Percentiles rank a stretch among this genome's conserved stretches.
Evolutionary conservation across 2,797 vertebrate species (phyloP).

Genomic region (Chaenodraco wilsoni): DNA sequence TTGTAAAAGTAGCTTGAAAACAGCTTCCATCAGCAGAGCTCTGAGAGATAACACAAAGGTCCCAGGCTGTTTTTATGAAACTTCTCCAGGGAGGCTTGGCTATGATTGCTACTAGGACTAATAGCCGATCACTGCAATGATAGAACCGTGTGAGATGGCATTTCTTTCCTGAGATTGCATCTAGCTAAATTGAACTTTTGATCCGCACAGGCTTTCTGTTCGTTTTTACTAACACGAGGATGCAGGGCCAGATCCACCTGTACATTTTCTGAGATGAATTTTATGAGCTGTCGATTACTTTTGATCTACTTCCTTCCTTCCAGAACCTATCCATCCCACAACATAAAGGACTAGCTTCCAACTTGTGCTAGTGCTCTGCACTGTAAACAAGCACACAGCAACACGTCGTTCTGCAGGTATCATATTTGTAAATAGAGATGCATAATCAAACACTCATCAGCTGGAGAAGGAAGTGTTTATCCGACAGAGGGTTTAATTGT

Average conservation of each 20-base stretch:
- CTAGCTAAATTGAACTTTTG: slow-evolving; percentile 42
- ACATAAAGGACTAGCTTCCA: slow-evolving; percentile 34
- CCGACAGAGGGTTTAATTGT: slow-evolving; percentile 50
- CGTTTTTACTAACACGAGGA: not conserved
- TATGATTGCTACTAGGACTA: slow-evolving; percentile 41
- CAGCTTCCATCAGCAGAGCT: slow-evolving; percentile 62
- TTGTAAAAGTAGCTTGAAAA: slow-evolving; percentile 46
- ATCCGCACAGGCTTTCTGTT: slow-evolving; percentile 25
- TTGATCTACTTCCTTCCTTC: slow-evolving; percentile 29
- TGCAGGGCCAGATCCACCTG: slow-evolving; percentile 1
- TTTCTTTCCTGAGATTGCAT: slow-evolving; percentile 26
- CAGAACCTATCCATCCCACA: slow-evolving; percentile 31
- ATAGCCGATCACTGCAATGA: slow-evolving; percentile 34
- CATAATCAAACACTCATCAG: slow-evolving; percentile 34
- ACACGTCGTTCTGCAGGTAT: slow-evolving; percentile 27
- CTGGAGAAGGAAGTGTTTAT: slow-evolving; percentile 44
- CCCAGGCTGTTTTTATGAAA: slow-evolving; percentile 54
- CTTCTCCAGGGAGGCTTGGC: slow-evolving; percentile 38
- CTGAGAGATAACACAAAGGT: slow-evolving; percentile 46
- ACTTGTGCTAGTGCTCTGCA: not conserved
- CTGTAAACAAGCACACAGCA: slow-evolving; percentile 7
- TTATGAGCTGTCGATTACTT: slow-evolving; percentile 46
- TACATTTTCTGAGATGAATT: slow-evolving; percentile 34
- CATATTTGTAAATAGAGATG: slow-evolving; percentile 33
- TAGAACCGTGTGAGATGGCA: slow-evolving; percentile 27